Evolutionary conservation across 2,113 vertebrate species (phyloP).

Genomic region (Meleagris gallopavo): DNA sequence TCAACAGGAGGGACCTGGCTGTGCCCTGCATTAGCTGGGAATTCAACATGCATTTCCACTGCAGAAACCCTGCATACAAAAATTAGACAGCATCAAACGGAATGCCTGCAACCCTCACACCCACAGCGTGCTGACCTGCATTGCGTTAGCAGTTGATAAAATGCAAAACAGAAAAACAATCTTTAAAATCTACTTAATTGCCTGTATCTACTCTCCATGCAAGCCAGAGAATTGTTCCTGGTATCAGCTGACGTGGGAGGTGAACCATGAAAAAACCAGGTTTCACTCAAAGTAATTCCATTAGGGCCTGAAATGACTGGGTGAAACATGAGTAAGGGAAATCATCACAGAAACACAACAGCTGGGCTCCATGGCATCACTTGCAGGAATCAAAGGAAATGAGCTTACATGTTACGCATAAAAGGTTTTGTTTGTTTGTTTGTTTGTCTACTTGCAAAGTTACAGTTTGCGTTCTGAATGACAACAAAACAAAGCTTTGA

Average conservation of each 20-base stretch:
- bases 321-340: constrained; percentile 81
- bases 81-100: not conserved
- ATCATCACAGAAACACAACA: constrained; percentile 73
- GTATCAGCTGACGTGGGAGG: constrained; percentile 75
- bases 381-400: constrained; percentile 75
- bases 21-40: not conserved
- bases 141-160: fast-evolving
- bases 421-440: constrained; percentile 58
- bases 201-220: not conserved
- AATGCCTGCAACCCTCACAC: not conserved
- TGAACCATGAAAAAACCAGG: constrained; percentile 70
- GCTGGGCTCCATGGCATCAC: constrained; percentile 83
- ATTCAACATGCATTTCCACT: fast-evolving
- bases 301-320: constrained; percentile 77
- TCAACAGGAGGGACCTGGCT: not conserved
- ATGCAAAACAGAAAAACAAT: not conserved
- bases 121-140: not conserved
- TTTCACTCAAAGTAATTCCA: constrained; percentile 76
- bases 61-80: not conserved
- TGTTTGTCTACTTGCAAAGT: constrained; percentile 67
- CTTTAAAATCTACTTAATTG: not conserved
- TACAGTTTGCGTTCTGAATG: constrained; percentile 57
- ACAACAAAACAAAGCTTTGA: constrained; percentile 21
- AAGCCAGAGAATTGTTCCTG: constrained; percentile 39
- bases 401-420: constrained; percentile 74